Evolutionary conservation across 2,113 vertebrate genomes (phyloP).

Genomic region (Porphyrio hochstetteri): DNA sequence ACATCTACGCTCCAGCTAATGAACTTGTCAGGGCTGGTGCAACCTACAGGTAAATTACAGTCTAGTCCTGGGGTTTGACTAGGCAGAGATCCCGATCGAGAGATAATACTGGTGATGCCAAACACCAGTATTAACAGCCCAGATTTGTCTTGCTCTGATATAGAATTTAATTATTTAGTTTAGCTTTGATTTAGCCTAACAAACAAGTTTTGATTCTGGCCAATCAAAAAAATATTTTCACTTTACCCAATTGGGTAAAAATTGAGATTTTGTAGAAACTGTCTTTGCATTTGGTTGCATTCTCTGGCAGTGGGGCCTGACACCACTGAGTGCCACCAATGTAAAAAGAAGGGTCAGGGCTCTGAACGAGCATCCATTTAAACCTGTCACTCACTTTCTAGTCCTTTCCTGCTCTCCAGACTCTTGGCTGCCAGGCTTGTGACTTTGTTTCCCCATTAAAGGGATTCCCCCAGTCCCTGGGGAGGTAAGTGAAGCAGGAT

Average conservation of each 20-base stretch:
- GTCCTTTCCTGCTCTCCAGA: neutral
- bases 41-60: neutral
- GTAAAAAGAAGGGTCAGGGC: neutral
- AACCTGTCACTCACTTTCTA: neutral
- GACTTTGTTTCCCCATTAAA: neutral
- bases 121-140: neutral
- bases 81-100: neutral
- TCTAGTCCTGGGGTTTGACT: neutral
- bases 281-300: neutral
- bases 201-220: neutral
- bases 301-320: neutral
- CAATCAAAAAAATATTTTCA: neutral
- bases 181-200: neutral
- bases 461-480: accelerated
- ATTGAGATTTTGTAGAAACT: neutral
- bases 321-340: neutral
- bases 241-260: neutral
- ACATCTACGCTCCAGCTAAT: neutral
- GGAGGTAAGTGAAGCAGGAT: neutral
- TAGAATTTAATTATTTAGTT: neutral
- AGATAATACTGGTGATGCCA: neutral
- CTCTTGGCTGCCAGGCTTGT: neutral
- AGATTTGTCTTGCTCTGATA: neutral
- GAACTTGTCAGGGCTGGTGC: neutral
- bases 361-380: neutral